A percentile compares a stretch with the other conserved stretches of the same genome.
These are phyloP conservation scores for Chesias legatella DNA, from an alignment of 2,888 invertebrate species.

Conservation along the genomic window DNA sequence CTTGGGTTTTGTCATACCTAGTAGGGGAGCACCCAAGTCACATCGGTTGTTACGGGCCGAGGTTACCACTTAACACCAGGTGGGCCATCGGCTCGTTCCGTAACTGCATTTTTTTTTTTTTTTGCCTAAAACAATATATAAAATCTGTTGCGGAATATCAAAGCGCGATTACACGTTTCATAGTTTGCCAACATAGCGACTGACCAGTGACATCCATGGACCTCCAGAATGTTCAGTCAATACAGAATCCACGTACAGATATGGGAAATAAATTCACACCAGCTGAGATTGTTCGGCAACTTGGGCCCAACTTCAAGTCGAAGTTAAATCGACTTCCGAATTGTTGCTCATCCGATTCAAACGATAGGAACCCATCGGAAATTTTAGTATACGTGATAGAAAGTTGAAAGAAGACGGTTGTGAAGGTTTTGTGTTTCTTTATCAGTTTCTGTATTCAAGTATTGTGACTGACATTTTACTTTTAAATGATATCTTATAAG, in stretches of 20 bases:
- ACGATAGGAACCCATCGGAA: constrained; percentile 19
- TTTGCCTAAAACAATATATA: too few species aligned
- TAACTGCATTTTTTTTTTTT: too few species aligned
- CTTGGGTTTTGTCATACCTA: too few species aligned
- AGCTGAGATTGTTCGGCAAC: constrained; percentile 24
- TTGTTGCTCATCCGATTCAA: constrained; percentile 31
- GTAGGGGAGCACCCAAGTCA: too few species aligned
- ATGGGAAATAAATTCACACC: constrained; percentile 14
- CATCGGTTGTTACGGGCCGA: too few species aligned
- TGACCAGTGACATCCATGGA: constrained; percentile 1
- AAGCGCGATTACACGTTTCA: too few species aligned
- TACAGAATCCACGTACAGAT: background rate
- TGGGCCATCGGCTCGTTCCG: too few species aligned
- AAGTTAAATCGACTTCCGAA: constrained; percentile 52
- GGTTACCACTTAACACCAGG: too few species aligned
- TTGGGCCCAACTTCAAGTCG: constrained; percentile 34
- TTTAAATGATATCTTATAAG: too few species aligned
- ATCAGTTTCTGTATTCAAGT: constrained; percentile 14
- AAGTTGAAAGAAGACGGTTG: constrained; percentile 11
- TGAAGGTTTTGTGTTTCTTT: constrained; percentile 10
- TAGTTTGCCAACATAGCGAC: too few species aligned
- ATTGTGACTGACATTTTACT: too few species aligned
- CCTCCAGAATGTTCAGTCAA: background rate
- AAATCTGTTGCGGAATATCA: too few species aligned
- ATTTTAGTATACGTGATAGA: constrained; percentile 14